Conservation (phyloP, 1,140 invertebrate species). For the Berghia stephanieae region DNA sequence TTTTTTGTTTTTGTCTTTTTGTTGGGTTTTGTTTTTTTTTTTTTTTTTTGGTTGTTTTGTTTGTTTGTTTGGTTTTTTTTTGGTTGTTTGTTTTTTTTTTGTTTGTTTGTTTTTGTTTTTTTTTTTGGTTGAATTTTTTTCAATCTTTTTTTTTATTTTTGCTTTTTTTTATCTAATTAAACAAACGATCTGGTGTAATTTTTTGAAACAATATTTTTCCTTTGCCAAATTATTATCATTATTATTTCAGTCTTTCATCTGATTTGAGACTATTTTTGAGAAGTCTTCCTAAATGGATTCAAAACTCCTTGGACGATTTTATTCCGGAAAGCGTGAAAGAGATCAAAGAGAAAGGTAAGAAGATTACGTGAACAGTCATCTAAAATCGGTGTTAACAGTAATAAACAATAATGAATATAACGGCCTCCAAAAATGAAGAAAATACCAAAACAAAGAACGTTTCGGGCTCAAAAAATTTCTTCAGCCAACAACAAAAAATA, state of each 20-base stretch:
- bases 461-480: no score
- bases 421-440: no score
- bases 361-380: no score
- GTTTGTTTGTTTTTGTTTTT: background rate
- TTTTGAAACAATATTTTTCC: no score
- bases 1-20: no score
- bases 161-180: background rate
- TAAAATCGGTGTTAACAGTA: no score
- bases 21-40: no score
- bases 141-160: background rate
- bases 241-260: slow-evolving; percentile 48
- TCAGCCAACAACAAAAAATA: no score
- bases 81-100: background rate
- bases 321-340: slow-evolving; percentile 52
- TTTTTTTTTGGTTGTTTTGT: no score
- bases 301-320: slow-evolving; percentile 50
- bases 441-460: no score
- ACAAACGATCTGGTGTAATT: background rate
- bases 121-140: background rate
- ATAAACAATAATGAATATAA: no score
- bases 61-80: background rate
- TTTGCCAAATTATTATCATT: no score
- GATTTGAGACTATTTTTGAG: slow-evolving; percentile 59
- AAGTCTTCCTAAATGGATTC: slow-evolving; percentile 55
- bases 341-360: slow-evolving; percentile 63